Percentiles rank a stretch among this genome's conserved stretches.
phyloP scores from a whole-genome alignment of 1,140 invertebrate species.

The Drosophila yakuba region DNA sequence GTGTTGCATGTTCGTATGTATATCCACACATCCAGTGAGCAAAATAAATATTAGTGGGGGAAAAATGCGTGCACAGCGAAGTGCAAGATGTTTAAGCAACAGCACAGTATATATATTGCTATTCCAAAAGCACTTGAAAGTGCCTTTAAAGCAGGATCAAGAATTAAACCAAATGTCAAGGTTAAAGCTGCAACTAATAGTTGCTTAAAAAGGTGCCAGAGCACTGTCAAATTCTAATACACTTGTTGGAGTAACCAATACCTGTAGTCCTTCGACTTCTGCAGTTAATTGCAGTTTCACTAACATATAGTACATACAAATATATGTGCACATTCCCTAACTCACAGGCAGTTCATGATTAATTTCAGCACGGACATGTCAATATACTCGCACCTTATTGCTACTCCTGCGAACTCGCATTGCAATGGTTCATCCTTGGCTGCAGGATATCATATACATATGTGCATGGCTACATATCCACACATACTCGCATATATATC shows the following conservation, averaged over 20 bases:
- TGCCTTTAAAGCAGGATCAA: neutral
- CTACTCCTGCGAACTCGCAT: slow-evolving; percentile 10
- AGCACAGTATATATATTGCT: slow-evolving; percentile 4
- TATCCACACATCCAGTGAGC: neutral
- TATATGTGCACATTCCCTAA: neutral
- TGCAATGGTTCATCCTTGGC: slow-evolving; percentile 15
- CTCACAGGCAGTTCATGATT: slow-evolving; percentile 24
- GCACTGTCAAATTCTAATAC: neutral
- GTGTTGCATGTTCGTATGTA: slow-evolving; percentile 16
- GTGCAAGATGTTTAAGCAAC: slow-evolving; percentile 32
- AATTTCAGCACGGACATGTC: slow-evolving; percentile 32
- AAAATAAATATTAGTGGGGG: slow-evolving; percentile 28
- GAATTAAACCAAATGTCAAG: neutral
- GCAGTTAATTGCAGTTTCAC: slow-evolving; percentile 29
- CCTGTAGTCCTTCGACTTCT: neutral
- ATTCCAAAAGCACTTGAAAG: slow-evolving; percentile 4
- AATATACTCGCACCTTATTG: slow-evolving; percentile 32
- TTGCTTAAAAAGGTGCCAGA: neutral
- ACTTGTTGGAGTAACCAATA: slow-evolving; percentile 3
- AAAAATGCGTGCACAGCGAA: slow-evolving; percentile 70
- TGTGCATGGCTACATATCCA: neutral
- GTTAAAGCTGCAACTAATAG: neutral
- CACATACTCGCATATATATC: neutral
- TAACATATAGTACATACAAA: neutral
- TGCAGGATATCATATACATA: neutral